Percentiles rank a stretch among this genome's conserved stretches.
phyloP scores from a whole-genome alignment of 2,888 invertebrate genomes.

The Synanthedon vespiformis region DNA sequence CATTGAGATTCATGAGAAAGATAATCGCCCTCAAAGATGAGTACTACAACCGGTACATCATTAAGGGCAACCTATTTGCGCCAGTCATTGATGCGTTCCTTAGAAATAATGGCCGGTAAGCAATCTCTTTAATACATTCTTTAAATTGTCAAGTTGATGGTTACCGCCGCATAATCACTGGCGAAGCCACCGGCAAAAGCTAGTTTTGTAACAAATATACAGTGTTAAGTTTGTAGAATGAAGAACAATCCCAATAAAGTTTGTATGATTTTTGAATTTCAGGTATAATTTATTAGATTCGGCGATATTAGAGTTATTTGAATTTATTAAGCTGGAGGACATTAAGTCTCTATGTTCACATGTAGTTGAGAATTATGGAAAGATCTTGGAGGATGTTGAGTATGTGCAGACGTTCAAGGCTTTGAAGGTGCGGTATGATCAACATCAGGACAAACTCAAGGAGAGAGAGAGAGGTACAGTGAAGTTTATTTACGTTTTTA shows the following conservation, averaged over 20 bases:
- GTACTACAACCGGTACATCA: slow-evolving; percentile 96
- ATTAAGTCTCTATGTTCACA: slow-evolving; percentile 91
- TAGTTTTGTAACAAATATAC: no score
- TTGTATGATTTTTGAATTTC: slow-evolving; percentile 17
- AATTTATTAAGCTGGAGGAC: slow-evolving; percentile 96
- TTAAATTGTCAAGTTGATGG: no score
- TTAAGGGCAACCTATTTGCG: slow-evolving; percentile 93
- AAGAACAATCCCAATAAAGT: not conserved
- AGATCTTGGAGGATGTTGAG: slow-evolving; percentile 92
- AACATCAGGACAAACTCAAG: slow-evolving; percentile 90
- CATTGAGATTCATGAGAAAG: slow-evolving; percentile 96
- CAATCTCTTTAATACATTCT: not conserved
- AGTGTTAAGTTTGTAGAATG: no score
- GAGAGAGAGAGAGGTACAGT: slow-evolving; percentile 82
- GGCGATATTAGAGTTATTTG: slow-evolving; percentile 98
- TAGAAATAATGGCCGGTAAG: slow-evolving; percentile 90
- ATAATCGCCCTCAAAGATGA: slow-evolving; percentile 98
- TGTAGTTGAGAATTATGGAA: slow-evolving; percentile 96
- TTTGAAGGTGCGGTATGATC: slow-evolving; percentile 89
- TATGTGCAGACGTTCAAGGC: slow-evolving; percentile 99
- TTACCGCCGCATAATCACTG: no score
- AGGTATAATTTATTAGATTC: slow-evolving; percentile 98
- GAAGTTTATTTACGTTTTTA: not conserved
- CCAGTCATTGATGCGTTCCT: slow-evolving; percentile 97
- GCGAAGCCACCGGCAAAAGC: no score